Evolutionary conservation across 2,888 invertebrate genomes (phyloP).

Genomic region (Gisinianus flammeolus): DNA sequence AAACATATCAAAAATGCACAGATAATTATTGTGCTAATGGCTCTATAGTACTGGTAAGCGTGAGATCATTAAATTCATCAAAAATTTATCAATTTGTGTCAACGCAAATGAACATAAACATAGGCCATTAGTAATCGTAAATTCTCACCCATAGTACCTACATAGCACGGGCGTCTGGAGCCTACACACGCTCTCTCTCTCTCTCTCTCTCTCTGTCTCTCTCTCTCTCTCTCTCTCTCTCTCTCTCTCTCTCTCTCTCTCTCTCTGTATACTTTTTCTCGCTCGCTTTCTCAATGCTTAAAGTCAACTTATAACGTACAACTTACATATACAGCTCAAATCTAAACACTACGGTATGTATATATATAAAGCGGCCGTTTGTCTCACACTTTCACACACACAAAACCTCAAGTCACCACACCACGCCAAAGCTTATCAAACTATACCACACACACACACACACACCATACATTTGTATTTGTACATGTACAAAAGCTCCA

Average conservation of each 20-base stretch:
- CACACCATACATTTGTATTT: background rate
- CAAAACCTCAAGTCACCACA: background rate
- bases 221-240: background rate
- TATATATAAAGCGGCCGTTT: background rate
- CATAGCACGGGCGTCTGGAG: background rate
- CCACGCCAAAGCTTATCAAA: background rate
- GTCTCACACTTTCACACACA: background rate
- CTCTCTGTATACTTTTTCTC: background rate
- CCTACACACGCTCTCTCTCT: background rate
- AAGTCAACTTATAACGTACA: background rate
- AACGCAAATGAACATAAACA: conserved; percentile 32
- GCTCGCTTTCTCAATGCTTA: background rate
- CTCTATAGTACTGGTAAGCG: conserved; percentile 9
- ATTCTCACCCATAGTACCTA: conserved; percentile 35
- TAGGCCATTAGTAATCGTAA: conserved; percentile 25
- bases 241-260: background rate
- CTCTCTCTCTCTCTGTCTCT: background rate
- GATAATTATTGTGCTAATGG: conserved; percentile 19
- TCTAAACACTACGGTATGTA: background rate
- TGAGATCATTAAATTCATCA: conserved; percentile 33
- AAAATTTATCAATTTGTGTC: conserved; percentile 37
- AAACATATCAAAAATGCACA: conserved; percentile 11
- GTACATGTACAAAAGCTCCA: too few relatives aligned
- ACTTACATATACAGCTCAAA: background rate
- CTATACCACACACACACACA: background rate